Base-by-base conservation (phyloP, 2,888 invertebrate genomes). In the Venustoraphidia nigricollis region DNA sequence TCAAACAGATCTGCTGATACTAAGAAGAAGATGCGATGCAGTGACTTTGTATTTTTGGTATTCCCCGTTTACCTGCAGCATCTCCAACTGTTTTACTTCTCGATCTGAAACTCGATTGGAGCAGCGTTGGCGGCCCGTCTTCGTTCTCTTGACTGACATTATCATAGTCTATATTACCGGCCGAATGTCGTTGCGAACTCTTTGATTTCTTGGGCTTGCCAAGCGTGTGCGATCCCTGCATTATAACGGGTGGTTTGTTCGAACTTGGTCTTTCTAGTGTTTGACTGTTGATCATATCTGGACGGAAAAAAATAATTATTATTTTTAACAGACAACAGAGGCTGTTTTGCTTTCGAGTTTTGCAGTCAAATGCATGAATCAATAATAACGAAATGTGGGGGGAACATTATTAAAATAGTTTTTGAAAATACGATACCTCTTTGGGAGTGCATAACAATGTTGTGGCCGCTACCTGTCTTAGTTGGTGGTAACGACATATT, bases 31-130 rank as follows among this genome's bases (percentile, higher is more conserved):
- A 49, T 52, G 52, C 43, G 36, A 49, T 50, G 41, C 40, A 35
- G 35, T 35, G 38, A 38, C 47, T 36, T 51, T 45, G 47, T 37
- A 51, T 46, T 53, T 44, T 11, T 46, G 47, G 49, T 39, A 52
- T 48, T 27, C 6, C 27, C 27, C 27, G 27, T 27, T 63, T 63
- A 85, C 87, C 87, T 59, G 79, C 75, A 49, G 82, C 75, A 66
- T 93, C 92, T 56, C 90, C 87, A 55, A 92, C 77, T n/a, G 91
- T 93, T 72, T 88, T 91, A 71, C 92, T 92, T 59, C 93, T 77
- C 56, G 82, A 79, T 59, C 91, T 76, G 68, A 91, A 90, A 47
- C 61, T 67, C 44, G 69, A 66, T 55, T 66, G 60, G 27, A 27
- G 27, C 27, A 27, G 6, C 51, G 68, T 61, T 51, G 69, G 59